Evolutionary conservation across 2,797 vertebrate species (phyloP).

Genomic region (Poecile montanus): DNA sequence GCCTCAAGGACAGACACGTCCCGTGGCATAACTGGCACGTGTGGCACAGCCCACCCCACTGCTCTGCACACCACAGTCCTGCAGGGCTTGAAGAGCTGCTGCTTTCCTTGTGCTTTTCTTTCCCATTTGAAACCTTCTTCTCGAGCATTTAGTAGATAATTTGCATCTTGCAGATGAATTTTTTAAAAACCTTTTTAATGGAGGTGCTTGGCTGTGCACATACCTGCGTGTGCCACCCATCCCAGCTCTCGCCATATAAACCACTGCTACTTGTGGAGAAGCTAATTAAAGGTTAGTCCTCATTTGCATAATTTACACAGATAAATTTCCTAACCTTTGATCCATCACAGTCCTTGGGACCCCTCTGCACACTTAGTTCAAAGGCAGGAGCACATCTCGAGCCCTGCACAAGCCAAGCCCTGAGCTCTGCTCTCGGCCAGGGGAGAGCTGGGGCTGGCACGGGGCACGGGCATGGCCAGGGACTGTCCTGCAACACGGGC

Average conservation of each 20-base stretch:
- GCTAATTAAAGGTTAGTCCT: constrained; percentile 45
- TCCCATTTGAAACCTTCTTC: not conserved
- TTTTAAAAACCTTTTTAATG: not conserved
- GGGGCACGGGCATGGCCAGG: rapidly evolving
- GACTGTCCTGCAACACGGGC: not conserved
- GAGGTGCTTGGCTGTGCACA: not conserved
- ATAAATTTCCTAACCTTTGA: constrained; percentile 32
- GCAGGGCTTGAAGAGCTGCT: not conserved
- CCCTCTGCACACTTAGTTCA: not conserved
- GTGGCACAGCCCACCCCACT: not conserved
- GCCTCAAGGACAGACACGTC: not conserved
- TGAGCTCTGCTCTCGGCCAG: not conserved
- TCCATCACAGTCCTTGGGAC: not conserved
- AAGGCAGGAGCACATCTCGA: not conserved
- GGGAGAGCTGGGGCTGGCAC: not conserved
- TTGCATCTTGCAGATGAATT: not conserved
- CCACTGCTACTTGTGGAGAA: not conserved
- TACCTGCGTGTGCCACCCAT: rapidly evolving
- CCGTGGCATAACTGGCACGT: rapidly evolving
- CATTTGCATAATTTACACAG: constrained; percentile 19
- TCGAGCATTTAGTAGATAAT: not conserved
- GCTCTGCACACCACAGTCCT: not conserved
- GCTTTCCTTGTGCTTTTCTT: not conserved
- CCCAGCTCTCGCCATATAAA: not conserved
- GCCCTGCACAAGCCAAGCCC: not conserved